Percentiles rank a stretch among this genome's conserved stretches.
Conservation (phyloP, 2,888 invertebrate genomes). For the Drosophila anomalata region DNA sequence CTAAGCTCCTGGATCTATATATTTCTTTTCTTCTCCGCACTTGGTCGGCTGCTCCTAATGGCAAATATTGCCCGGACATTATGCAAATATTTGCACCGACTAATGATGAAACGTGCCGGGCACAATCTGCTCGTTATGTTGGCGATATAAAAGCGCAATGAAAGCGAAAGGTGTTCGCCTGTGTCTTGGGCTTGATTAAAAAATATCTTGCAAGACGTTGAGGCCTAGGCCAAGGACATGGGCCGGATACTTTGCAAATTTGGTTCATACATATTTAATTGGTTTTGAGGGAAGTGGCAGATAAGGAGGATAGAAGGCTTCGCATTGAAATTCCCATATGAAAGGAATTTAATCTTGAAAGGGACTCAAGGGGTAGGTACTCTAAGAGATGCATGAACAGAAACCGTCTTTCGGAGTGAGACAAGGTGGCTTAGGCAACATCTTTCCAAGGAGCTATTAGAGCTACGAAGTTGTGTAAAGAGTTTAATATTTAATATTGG, state of each 20-base stretch:
- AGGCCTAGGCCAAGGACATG: slow-evolving; percentile 57
- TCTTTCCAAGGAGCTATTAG: background rate
- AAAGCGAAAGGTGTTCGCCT: slow-evolving; percentile 59
- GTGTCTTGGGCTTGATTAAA: slow-evolving; percentile 50
- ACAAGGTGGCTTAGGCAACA: background rate
- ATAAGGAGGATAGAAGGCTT: slow-evolving; percentile 18
- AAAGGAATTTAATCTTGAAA: slow-evolving; percentile 10
- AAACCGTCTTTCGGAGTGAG: background rate
- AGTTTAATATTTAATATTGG: background rate
- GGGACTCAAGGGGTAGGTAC: slow-evolving; percentile 12
- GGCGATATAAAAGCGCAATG: slow-evolving; percentile 49
- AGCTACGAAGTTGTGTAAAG: background rate
- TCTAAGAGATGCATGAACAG: background rate
- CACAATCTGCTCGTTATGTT: slow-evolving; percentile 59
- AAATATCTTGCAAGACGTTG: slow-evolving; percentile 47
- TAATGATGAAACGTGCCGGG: slow-evolving; percentile 58
- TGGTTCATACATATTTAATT: slow-evolving; percentile 49
- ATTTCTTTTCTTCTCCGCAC: slow-evolving; percentile 8
- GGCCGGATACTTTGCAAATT: slow-evolving; percentile 35
- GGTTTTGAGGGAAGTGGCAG: slow-evolving; percentile 24
- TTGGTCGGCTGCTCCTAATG: slow-evolving; percentile 53
- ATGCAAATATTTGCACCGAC: slow-evolving; percentile 73
- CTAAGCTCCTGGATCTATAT: slow-evolving; percentile 31
- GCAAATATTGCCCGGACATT: slow-evolving; percentile 55
- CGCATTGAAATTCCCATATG: slow-evolving; percentile 21